Base-by-base conservation (phyloP, 2,113 vertebrate species). In the Scophthalmus maximus region DNA sequence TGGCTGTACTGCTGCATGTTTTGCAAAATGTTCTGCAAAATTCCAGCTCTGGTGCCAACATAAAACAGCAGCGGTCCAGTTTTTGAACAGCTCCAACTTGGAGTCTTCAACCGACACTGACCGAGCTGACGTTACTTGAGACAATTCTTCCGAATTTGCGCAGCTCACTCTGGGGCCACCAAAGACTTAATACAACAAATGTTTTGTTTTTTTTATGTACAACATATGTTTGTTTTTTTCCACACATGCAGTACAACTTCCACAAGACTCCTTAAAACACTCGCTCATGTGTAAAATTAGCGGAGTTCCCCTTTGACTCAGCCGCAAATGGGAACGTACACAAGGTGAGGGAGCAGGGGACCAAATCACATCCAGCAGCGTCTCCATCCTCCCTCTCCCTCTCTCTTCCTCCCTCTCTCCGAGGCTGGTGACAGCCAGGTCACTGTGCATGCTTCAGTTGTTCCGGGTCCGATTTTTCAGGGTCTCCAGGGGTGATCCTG, bases 361-460 rank as follows among this genome's bases (percentile, higher is more conserved):
- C 17, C 6, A 32, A 52, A 32, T n/a, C 32, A 46, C 49, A 30
- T 1, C 8, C 17, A 5, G 42, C 10, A 6, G 11, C 23, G 5
- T 20, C 27, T 46, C 26, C 3, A 3, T 42, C 20, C 12, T 27
- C 17, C 30, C 11, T 12, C 40, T 30, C 10, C 25, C 6, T 36
- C 67, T 47, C 6, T 26, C 62, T 40, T 7, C 29, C 23, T 42
- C 53, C 15, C 17, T 68, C 20, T 26, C n/a, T 38, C 51, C 3
- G 8, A 50, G 26, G 25, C 73, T 71, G 61, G 55, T 85, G 74
- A 75, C 74, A 81, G 66, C 29, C 73, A 71, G 74, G 70, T 75
- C 70, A 71, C 22, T 46, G 34, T 49, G 57, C 53, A 64, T 25
- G 66, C 62, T 68, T 44, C 20, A 81, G 29, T 57, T 46, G 71